phyloP scores from a whole-genome alignment of 2,113 vertebrate genomes.

The Ictidomys tridecemlineatus region DNA sequence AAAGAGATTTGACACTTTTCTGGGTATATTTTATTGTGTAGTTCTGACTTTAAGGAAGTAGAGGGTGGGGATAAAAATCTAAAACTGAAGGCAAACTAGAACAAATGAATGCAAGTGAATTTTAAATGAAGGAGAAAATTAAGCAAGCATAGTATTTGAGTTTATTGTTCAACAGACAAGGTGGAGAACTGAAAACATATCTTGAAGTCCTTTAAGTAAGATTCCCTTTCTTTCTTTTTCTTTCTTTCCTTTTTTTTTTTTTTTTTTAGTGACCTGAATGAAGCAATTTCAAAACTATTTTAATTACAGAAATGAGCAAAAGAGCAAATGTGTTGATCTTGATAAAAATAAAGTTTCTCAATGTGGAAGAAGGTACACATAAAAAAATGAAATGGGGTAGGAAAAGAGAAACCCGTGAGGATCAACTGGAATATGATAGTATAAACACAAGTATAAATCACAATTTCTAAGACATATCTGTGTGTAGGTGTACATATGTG shows the following conservation, averaged over 20 bases:
- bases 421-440: background rate
- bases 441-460: background rate
- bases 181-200: background rate
- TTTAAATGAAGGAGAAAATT: conserved; percentile 3
- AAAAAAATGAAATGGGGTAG: background rate
- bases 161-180: background rate
- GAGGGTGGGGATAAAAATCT: background rate
- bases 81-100: background rate
- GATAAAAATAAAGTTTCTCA: background rate
- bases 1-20: background rate
- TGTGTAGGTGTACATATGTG: background rate
- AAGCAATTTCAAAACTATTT: conserved; percentile 44
- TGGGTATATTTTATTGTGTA: background rate
- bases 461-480: background rate
- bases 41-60: background rate
- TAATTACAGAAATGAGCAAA: background rate
- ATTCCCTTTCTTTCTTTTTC: background rate
- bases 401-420: background rate
- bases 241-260: background rate
- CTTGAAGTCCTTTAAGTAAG: background rate
- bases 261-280: background rate
- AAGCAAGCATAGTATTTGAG: background rate
- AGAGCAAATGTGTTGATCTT: background rate
- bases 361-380: background rate
- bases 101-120: background rate